Base-by-base conservation (phyloP, 2,888 invertebrate genomes). In the Temnothorax rugatulus region DNA sequence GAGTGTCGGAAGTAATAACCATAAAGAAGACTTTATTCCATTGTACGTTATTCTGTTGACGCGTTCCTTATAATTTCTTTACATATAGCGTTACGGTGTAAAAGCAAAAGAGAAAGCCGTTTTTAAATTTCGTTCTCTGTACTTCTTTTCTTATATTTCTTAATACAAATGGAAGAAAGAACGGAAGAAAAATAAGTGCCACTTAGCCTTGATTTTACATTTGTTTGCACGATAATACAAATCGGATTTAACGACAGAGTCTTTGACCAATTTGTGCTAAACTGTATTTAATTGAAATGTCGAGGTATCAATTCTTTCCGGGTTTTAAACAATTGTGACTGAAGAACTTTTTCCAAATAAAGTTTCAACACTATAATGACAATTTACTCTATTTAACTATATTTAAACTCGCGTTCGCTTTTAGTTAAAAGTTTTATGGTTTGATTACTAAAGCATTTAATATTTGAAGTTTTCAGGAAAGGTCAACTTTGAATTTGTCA, bases 21-120 rank as follows among this genome's bases (percentile, higher is more conserved):
- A 13, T 74, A 64, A 81, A 44, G 44, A 73, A 73, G 54, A n/a
- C 41, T 82, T 85, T 64, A 81, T 85, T 77, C n/a, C 15, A 44
- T 86, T 54, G 15, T 74, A 82, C 50, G 75, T 71, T 52, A 68
- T 50, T 5, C 59, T 69, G 69, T 84, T 69, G 71, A 71, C 64
- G 61, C 61, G 61, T 61, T 44, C 13, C 25, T 81, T 81, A 82
- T 50, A 21, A 38, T 81, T 64, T 11, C 29, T 47, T 82, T 59
- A 41, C 5, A 9, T 74, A 5, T 74, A 21, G 34, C 79, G 8
- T 71, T 64, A 41, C 7, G 25, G 13, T 25, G 25, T 18, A 59
- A 21, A 38, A 47, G 15, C 47, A 18, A 59, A 47, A 57, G 47
- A 59, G 47, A 38, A 34, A 59, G 21, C 7, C 4, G 21, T 44